phyloP scores from a whole-genome alignment of 2,113 vertebrate genomes.

The Gambusia affinis region DNA sequence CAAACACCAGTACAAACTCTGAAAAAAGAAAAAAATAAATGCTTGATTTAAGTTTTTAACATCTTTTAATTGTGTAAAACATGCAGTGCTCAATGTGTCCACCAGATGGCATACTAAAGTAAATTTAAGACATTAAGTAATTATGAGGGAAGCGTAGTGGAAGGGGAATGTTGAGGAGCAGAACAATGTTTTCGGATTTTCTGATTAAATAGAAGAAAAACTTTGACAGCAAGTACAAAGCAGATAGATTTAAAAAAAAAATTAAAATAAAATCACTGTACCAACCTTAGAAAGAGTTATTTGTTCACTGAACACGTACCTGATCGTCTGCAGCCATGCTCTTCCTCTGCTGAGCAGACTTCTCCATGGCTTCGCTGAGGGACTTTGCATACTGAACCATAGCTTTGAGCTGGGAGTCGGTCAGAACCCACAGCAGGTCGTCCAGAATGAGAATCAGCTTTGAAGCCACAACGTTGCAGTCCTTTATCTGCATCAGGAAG shows the following conservation, averaged over 20 bases:
- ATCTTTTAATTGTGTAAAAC: not conserved
- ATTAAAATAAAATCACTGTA: not conserved
- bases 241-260: not conserved
- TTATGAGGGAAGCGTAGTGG: not conserved
- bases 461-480: conserved; percentile 96
- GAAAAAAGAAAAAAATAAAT: not conserved
- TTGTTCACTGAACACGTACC: conserved; percentile 29
- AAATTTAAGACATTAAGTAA: not conserved
- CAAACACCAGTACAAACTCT: too few species aligned
- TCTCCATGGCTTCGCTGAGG: conserved; percentile 98
- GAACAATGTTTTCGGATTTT: conserved; percentile 6
- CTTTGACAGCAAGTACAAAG: not conserved
- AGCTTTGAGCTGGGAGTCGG: conserved; percentile 97
- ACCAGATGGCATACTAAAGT: conserved; percentile 41
- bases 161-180: not conserved
- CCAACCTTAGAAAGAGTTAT: not conserved
- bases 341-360: conserved; percentile 95
- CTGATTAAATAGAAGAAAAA: not conserved
- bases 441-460: conserved; percentile 95
- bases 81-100: conserved; percentile 9
- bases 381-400: conserved; percentile 99
- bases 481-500: conserved; percentile 83
- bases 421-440: conserved; percentile 97
- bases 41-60: not conserved
- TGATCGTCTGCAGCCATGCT: conserved; percentile 91